Evolutionary conservation across 1,140 invertebrate genomes (phyloP).

Genomic region (Arion vulgaris): DNA sequence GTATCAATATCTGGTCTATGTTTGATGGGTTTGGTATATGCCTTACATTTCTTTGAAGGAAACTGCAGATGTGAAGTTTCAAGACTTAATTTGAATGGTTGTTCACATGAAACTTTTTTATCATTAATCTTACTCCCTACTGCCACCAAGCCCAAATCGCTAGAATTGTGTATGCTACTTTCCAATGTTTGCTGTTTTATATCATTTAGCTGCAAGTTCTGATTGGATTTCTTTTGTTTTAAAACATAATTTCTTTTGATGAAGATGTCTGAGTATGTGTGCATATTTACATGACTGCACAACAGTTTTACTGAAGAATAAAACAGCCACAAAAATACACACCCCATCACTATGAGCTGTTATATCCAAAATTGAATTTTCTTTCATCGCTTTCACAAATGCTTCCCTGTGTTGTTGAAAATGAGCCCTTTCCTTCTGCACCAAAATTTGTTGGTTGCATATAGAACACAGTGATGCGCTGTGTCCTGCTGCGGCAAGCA

Average conservation of each 20-base stretch:
- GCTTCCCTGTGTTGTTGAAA: background rate
- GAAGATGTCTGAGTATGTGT: background rate
- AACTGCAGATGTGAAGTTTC: too few relatives aligned
- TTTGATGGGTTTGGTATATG: background rate
- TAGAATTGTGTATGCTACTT: background rate
- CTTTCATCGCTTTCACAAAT: background rate
- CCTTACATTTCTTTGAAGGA: background rate
- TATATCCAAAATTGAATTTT: background rate
- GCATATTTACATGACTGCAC: background rate
- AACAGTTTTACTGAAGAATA: background rate
- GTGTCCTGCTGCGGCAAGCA: background rate
- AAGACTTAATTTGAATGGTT: too few relatives aligned
- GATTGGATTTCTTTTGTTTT: background rate
- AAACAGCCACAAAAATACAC: background rate
- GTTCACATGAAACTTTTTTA: too few relatives aligned
- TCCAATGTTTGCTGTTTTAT: background rate
- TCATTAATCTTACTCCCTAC: too few relatives aligned
- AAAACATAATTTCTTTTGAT: background rate
- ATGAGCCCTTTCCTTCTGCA: background rate
- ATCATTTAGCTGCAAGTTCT: background rate
- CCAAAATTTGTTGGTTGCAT: background rate
- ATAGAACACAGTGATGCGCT: background rate
- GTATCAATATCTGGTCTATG: too few relatives aligned
- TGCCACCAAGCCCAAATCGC: too few relatives aligned
- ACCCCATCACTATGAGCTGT: background rate